These are phyloP conservation scores for Gymnogyps californianus DNA, from an alignment of 2,113 vertebrate genomes.

Conservation along the genomic window DNA sequence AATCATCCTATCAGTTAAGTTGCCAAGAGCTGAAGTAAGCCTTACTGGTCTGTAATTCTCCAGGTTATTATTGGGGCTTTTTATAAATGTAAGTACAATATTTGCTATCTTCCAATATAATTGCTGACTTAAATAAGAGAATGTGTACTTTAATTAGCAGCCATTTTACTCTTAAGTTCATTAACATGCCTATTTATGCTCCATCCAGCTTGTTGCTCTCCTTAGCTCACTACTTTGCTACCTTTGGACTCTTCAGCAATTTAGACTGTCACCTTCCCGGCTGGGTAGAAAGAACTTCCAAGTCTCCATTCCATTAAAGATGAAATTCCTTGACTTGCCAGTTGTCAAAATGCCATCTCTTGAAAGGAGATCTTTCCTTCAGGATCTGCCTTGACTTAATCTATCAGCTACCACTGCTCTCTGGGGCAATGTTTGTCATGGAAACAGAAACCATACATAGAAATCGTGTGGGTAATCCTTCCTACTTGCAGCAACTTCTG, in stretches of 20 bases:
- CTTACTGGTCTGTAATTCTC: neutral
- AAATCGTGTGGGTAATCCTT: neutral
- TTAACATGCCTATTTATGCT: neutral
- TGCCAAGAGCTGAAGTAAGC: neutral
- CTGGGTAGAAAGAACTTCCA: neutral
- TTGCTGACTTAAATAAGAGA: neutral
- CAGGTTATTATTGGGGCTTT: neutral
- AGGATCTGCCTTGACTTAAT: neutral
- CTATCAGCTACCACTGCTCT: neutral
- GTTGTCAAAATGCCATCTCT: neutral
- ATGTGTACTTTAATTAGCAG: neutral
- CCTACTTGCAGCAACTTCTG: neutral
- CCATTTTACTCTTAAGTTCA: neutral
- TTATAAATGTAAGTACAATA: neutral
- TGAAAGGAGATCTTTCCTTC: neutral
- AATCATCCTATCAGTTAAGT: neutral
- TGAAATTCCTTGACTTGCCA: neutral
- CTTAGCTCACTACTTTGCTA: neutral
- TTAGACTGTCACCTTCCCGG: neutral
- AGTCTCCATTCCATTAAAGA: neutral
- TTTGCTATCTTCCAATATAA: neutral
- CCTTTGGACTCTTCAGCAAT: neutral
- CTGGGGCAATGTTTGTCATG: neutral
- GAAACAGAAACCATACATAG: neutral
- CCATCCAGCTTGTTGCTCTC: neutral